Evolutionary conservation across 1,140 invertebrate genomes (phyloP), one percentile per base, ranked within the genome.

Genomic region (Orius insidiosus): DNA sequence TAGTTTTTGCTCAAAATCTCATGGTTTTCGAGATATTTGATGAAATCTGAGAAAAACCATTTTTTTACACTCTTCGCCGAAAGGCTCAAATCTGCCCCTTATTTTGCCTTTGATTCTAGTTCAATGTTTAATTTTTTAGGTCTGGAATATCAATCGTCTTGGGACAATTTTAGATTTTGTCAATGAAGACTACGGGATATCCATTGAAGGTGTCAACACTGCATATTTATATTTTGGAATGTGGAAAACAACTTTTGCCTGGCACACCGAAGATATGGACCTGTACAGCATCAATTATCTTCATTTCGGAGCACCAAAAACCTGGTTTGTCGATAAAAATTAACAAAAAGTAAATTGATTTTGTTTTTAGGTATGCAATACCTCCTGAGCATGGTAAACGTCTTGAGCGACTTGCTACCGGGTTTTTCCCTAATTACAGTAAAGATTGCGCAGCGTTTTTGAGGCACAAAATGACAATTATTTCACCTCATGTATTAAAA

Each of bases 181-280:
- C 0, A 88, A 88, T 59, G 80, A 85, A 53, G 89, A 96, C 60
- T 95, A 96, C 67, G 89, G 89, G 1, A 92, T 95, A 37, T 83
- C 86, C 51, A 98, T 98, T 39, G 85, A 93, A 58, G 95, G 95
- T 7, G 96, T 99, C 0, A 98, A 98, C 61, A 98, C 95, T 0
- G 89, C 94, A 0, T 99, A 98, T 65, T 63, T 99, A 1, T 99
- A 99, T 62, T 98, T 98, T 68, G 96, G 96, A 9, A 98, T 98
- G 93, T 99, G 93, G 92, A 98, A 98, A 63, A 96, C 92, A 0
- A 95, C 90, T 0, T 99, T 99, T 67, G 88, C 93, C 0, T 99
- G 95, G 95, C 95, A 99, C 57, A 97, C 92, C 0, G 96, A 99
- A 66, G 96, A 99, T 57, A 97, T 98, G 92, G 95, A 99, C 67